Evolutionary conservation across 1,140 invertebrate species (phyloP), one percentile per base, ranked within the genome.

Genomic region (Saccostrea glomerata): DNA sequence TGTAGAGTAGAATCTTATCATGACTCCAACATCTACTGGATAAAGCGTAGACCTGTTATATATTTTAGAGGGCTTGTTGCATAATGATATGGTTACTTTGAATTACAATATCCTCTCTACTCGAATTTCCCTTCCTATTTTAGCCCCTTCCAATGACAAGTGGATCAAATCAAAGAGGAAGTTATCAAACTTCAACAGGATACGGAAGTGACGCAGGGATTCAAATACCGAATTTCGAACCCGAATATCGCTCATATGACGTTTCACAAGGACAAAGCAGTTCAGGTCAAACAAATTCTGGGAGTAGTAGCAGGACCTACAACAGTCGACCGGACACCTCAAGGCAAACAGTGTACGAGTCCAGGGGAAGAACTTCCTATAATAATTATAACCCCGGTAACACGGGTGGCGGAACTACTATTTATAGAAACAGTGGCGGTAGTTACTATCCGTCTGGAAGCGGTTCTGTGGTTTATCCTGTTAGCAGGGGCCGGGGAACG

Each of bases 261-360:
- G 70, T 77, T 77, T 77, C 70, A 13, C 70, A 77, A 77, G 70
- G 70, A 77, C 70, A 77, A 77, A 77, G 70, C 7, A 36, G 70
- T 36, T 77, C 70, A 77, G 25, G 30, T 30, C 70, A 77, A 25
- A 20, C 58, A 63, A 17, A n/a, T 20, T 63, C 58, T 77, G 5
- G 13, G 15, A 17, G 47, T 47, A 47, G 70, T 30, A 77, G 70
- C 30, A 36, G 70, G 30, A 11, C 15, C 12, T 30, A 77, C 70
- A 77, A 73, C 25, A 73, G 66, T 73, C 66, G 66, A 12, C 66
- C 66, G 13, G 66, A 73, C 23, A 73, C 7, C 15, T 77, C 70
- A 9, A 77, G 70, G 30, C 70, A 77, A 77, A 36, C 23, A 30
- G 70, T 77, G 70, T 36, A 77, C 25, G 11, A 25, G 6, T 77